Evolutionary conservation across 2,113 vertebrate genomes (phyloP).

Genomic region (Felis chaus): DNA sequence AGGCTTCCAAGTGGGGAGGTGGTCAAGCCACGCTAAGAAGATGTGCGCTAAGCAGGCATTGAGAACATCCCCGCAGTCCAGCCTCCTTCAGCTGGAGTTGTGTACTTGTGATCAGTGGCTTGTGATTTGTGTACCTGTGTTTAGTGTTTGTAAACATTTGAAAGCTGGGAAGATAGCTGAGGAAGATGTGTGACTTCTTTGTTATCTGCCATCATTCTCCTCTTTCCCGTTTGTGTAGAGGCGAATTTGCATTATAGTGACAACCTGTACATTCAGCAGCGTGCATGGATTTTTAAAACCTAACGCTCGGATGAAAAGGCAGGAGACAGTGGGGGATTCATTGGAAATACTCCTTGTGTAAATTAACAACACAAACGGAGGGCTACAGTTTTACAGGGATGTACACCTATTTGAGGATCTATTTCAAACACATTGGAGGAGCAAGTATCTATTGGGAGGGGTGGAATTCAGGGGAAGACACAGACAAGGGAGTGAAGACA

Average conservation of each 20-base stretch:
- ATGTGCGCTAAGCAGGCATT: accelerated
- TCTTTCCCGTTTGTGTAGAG: neutral
- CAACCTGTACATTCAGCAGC: neutral
- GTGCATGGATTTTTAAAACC: conserved; percentile 44
- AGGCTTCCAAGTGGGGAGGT: neutral
- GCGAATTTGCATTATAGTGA: conserved; percentile 38
- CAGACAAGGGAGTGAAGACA: neutral
- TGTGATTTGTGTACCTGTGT: neutral
- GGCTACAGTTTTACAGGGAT: conserved; percentile 23
- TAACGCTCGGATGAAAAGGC: conserved; percentile 37
- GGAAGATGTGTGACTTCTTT: neutral
- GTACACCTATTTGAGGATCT: neutral
- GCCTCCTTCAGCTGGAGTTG: neutral
- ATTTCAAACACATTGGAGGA: neutral
- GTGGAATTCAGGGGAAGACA: neutral
- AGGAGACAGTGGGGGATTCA: conserved; percentile 36
- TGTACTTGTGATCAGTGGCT: neutral
- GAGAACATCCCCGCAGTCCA: accelerated
- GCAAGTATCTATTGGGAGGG: neutral
- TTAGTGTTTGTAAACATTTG: neutral
- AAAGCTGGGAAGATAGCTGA: neutral
- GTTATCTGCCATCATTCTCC: conserved; percentile 15
- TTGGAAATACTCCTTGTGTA: conserved; percentile 26
- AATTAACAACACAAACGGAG: conserved; percentile 50
- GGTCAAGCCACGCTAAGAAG: neutral